Evolutionary conservation across 2,888 invertebrate genomes (phyloP).

Genomic region (Tipula vernalis): DNA sequence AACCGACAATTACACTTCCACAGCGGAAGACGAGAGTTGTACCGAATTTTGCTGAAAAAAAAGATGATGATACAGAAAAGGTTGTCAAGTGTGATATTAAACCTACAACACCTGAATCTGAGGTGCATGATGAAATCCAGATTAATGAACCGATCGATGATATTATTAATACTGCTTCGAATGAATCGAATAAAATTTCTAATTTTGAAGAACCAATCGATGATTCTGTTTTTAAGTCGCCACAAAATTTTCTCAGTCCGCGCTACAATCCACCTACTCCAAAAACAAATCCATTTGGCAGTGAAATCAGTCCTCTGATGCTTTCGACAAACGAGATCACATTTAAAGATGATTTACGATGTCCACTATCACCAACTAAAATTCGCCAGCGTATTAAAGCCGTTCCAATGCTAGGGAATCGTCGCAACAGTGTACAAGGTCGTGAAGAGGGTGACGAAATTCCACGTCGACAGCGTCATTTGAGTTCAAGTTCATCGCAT

Average conservation of each 20-base stretch:
- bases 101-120: not conserved
- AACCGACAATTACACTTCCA: constrained; percentile 9
- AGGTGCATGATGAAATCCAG: not conserved
- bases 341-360: not conserved
- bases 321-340: not conserved
- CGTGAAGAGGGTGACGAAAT: constrained; percentile 17
- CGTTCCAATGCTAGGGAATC: constrained; percentile 49
- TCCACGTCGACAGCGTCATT: constrained; percentile 27
- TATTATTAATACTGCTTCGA: not conserved
- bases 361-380: constrained; percentile 40
- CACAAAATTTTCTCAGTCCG: not conserved
- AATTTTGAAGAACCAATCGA: constrained; percentile 5
- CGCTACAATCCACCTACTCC: not conserved
- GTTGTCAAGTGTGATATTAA: not conserved
- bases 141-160: not conserved
- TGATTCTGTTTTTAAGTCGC: constrained; percentile 1
- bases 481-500: constrained; percentile 19
- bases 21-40: not conserved
- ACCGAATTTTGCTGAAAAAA: not conserved
- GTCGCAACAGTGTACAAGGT: constrained; percentile 49
- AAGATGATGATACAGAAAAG: not conserved
- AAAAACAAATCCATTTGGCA: not conserved
- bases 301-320: not conserved
- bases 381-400: constrained; percentile 55
- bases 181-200: not conserved